These are phyloP conservation scores for Gastrophysa polygoni DNA, from an alignment of 2,888 invertebrate species.

Conservation along the genomic window DNA sequence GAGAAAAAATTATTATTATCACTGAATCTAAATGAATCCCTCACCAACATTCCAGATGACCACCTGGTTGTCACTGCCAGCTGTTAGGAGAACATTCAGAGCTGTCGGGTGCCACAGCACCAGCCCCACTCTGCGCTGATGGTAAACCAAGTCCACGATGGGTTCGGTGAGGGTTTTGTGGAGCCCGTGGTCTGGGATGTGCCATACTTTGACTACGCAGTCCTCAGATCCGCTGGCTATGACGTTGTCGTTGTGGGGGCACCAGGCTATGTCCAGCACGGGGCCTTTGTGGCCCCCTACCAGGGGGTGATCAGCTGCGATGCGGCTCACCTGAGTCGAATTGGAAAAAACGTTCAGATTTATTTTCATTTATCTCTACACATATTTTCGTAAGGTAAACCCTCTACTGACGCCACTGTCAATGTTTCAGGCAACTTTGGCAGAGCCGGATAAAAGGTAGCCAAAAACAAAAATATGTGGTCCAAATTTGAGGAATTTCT, in stretches of 20 bases:
- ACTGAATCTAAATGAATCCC: too few relatives aligned
- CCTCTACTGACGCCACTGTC: too few relatives aligned
- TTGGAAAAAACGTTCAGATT: not conserved
- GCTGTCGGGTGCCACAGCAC: conserved; percentile 98
- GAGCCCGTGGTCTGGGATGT: conserved; percentile 90
- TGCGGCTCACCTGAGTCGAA: conserved; percentile 80
- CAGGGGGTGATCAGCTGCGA: conserved; percentile 91
- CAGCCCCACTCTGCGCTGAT: conserved; percentile 90
- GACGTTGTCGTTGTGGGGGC: conserved; percentile 97
- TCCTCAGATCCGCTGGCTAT: conserved; percentile 98
- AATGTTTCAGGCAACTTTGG: too few relatives aligned
- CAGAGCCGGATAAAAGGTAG: too few relatives aligned
- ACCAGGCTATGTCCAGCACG: conserved; percentile 96
- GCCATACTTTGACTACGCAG: conserved; percentile 96
- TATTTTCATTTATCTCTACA: too few relatives aligned
- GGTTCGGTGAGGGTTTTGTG: conserved; percentile 90
- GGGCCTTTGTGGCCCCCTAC: conserved; percentile 98
- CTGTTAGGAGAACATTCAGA: conserved; percentile 90
- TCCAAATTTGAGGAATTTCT: too few relatives aligned
- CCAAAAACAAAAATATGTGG: too few relatives aligned
- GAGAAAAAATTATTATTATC: not conserved
- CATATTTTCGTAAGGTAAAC: too few relatives aligned
- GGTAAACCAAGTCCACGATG: conserved; percentile 89
- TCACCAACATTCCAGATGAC: conserved; percentile 58
- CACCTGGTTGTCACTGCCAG: conserved; percentile 89